phyloP scores from a whole-genome alignment of 1,140 invertebrate species.

The Heliconius melpomene region DNA sequence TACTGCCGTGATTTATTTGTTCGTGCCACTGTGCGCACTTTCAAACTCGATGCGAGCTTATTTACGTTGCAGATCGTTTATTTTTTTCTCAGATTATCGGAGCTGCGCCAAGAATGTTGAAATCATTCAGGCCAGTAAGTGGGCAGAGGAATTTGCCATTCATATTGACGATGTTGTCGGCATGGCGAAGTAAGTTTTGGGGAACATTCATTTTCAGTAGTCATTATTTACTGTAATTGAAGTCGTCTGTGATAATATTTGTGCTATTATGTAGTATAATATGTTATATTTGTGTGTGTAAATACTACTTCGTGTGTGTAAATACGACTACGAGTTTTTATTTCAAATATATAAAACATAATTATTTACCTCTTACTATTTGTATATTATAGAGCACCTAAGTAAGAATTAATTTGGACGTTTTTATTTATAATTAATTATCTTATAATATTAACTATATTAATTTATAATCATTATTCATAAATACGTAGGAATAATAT shows the following conservation, averaged over 20 bases:
- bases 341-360: background rate
- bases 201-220: constrained; percentile 15
- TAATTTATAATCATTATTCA: no score
- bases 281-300: background rate
- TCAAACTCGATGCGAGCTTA: constrained; percentile 64
- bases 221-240: constrained; percentile 12
- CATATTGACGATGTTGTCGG: constrained; percentile 63
- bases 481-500: background rate
- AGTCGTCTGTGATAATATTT: constrained; percentile 16
- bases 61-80: constrained; percentile 74
- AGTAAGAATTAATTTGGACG: no score
- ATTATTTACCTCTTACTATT: no score
- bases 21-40: constrained; percentile 67
- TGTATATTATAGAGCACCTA: no score
- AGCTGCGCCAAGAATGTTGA: constrained; percentile 79
- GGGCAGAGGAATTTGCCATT: constrained; percentile 78
- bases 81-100: constrained; percentile 78
- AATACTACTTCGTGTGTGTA: background rate
- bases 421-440: no score
- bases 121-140: constrained; percentile 80
- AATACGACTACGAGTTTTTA: background rate
- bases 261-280: background rate
- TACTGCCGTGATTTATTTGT: constrained; percentile 74
- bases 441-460: no score
- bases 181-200: constrained; percentile 50